These are phyloP conservation scores for Drosophila aldrichi DNA, from an alignment of 2,888 invertebrate genomes.

Conservation along the genomic window DNA sequence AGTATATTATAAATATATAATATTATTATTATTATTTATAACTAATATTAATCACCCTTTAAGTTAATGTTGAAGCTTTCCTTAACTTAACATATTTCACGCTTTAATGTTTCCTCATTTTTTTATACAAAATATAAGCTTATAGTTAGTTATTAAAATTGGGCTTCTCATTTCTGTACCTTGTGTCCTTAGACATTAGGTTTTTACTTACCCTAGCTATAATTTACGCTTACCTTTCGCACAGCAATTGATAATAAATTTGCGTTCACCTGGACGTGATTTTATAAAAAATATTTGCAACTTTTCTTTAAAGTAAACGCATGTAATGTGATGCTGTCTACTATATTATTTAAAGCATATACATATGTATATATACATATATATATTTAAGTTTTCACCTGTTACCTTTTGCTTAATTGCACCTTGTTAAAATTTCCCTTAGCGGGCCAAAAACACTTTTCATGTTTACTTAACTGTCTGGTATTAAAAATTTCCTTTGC, in stretches of 20 bases:
- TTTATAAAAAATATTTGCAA: background rate
- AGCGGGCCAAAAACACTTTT: background rate
- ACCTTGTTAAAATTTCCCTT: background rate
- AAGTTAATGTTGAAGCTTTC: no score
- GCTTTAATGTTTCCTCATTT: background rate
- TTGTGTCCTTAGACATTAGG: background rate
- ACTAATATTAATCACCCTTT: no score
- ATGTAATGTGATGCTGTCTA: background rate
- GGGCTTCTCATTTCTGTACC: background rate
- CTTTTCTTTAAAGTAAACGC: background rate
- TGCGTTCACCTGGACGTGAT: background rate
- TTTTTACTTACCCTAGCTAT: background rate
- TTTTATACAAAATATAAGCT: background rate
- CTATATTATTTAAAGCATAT: background rate
- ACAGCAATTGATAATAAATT: background rate
- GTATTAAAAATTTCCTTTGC: background rate
- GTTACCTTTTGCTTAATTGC: background rate
- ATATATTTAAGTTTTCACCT: background rate
- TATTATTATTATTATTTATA: no score
- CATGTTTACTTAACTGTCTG: background rate
- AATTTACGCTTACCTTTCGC: background rate
- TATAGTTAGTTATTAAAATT: background rate
- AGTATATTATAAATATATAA: no score
- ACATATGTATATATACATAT: no score
- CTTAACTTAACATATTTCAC: no score